Conservation (phyloP, 2,797 vertebrate species). For the Toxotes lorentzi region DNA sequence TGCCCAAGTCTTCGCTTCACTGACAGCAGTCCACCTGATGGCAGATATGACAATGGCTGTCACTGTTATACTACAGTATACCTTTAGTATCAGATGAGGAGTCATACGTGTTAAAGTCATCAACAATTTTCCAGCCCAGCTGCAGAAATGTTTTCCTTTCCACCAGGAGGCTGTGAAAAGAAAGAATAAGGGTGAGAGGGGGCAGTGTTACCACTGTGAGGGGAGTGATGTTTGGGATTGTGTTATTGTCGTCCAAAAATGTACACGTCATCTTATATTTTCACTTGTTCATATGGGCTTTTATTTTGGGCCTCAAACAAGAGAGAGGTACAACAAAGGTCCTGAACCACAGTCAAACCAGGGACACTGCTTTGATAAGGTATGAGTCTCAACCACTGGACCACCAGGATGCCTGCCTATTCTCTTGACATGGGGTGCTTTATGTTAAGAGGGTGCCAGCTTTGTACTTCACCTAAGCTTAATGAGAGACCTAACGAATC, state of each 20-base stretch:
- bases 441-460: background rate
- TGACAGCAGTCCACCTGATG: constrained; percentile 19
- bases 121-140: constrained; percentile 87
- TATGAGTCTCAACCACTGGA: background rate
- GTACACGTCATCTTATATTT: background rate
- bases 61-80: background rate
- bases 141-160: constrained; percentile 86
- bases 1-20: background rate
- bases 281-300: background rate
- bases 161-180: constrained; percentile 85
- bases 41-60: constrained; percentile 4
- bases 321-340: background rate
- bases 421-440: background rate
- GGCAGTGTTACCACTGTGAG: background rate
- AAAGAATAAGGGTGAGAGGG: constrained; percentile 78
- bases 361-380: background rate
- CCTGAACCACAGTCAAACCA: background rate
- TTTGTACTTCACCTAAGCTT: constrained; percentile 2
- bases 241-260: background rate
- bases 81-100: constrained; percentile 44
- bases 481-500: constrained; percentile 29
- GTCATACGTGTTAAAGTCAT: constrained; percentile 86
- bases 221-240: background rate
- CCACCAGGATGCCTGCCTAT: background rate
- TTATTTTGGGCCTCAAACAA: background rate